phyloP scores from a whole-genome alignment of 1,140 invertebrate species.

The Teleopsis dalmanni region DNA sequence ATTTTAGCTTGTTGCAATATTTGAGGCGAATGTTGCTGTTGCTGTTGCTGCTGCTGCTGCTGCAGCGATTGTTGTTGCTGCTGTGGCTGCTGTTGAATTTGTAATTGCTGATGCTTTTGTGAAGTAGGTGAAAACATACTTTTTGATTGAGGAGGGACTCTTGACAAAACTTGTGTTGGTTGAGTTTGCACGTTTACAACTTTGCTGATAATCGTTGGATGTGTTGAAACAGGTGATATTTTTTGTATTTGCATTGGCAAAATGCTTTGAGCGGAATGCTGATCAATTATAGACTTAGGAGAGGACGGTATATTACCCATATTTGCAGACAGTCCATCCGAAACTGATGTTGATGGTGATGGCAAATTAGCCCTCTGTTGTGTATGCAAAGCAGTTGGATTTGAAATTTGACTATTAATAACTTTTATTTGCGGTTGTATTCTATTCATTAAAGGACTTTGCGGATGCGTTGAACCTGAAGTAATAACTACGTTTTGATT shows the following conservation, averaged over 20 bases:
- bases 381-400: conserved; percentile 22
- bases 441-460: too few relatives aligned
- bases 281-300: conserved; percentile 24
- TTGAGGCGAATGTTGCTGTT: conserved; percentile 11
- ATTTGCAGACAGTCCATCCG: background rate
- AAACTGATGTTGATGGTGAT: conserved; percentile 1
- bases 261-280: conserved; percentile 15
- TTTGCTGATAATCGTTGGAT: conserved; percentile 40
- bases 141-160: conserved; percentile 18
- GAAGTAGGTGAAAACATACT: background rate
- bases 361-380: background rate
- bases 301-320: background rate
- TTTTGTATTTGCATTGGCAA: conserved; percentile 28
- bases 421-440: too few relatives aligned
- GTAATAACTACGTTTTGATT: background rate
- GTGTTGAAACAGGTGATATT: conserved; percentile 29
- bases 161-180: conserved; percentile 31
- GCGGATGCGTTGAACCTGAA: too few relatives aligned
- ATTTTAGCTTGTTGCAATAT: conserved; percentile 11
- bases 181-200: conserved; percentile 37
- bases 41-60: conserved; percentile 14
- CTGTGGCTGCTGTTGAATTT: background rate
- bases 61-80: background rate
- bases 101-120: background rate
- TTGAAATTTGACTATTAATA: conserved; percentile 27